Evolutionary conservation across 2,888 invertebrate genomes (phyloP), one percentile per base, ranked within the genome.

Genomic region (Siphlonurus alternatus): DNA sequence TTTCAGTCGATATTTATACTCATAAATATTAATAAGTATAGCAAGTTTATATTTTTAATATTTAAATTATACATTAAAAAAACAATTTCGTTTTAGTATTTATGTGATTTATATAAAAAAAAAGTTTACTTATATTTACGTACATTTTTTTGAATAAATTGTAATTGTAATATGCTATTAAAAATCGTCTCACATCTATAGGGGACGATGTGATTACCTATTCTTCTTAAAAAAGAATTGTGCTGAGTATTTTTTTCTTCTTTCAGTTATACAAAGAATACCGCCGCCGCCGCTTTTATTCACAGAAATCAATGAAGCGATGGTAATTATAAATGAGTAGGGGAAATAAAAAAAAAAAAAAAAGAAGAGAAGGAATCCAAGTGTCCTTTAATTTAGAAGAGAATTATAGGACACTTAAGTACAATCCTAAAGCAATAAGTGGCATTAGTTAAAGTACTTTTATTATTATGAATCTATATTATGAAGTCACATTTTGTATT

Each of bases 371-470:
- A n/a, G n/a, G 53, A 10, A 10, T 15, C n/a, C 53, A 51, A 51
- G 53, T 51, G 53, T 10, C 53, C 53, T 51, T 51, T 51, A 51
- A 51, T 51, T 51, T 51, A 51, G 53, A n/a, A 56, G n/a, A 56
- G 56, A 56, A n/a, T 56, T n/a, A 56, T 56, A 56, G 56, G 56
- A 56, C 56, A 56, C 56, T 56, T 56, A n/a, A 38, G 38, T 38
- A 38, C 38, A 38, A 38, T 38, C 7, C 38, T 15, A 38, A n/a
- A 38, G 38, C 38, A 38, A 38, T 38, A 38, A 38, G 38, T 38
- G 38, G 38, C 15, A 38, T 38, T 38, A 38, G 38, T 15, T 38
- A 5, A 38, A 38, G 38, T 15, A 38, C 38, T 38, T 38, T 38
- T 38, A 38, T 38, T 10, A 38, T 38, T 15, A 38, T 38, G 38